A percentile compares a stretch with the other conserved stretches of the same genome.
Conservation (phyloP, 2,888 invertebrate genomes). For the Cryptosula pallasiana region DNA sequence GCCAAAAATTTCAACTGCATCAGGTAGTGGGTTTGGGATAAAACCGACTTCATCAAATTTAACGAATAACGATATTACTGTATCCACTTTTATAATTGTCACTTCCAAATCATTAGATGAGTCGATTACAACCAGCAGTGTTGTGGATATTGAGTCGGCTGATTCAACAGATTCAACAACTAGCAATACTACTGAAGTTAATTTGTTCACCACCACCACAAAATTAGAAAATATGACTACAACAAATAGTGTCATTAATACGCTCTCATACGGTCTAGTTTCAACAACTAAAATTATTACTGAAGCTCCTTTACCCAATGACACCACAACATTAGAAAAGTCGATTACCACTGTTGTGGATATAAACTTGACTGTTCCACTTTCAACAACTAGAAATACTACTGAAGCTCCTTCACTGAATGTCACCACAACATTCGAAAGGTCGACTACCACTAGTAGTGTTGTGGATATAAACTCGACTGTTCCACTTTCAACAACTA, state of each 20-base stretch:
- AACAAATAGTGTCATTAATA: too few species aligned
- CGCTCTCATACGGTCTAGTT: too few species aligned
- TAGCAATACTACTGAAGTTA: too few species aligned
- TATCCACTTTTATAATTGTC: not conserved
- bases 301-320: too few species aligned
- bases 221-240: not conserved
- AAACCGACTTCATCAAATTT: not conserved
- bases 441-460: not conserved
- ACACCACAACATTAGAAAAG: too few species aligned
- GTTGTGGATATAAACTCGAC: not conserved
- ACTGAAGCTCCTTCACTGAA: not conserved
- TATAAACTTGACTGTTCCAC: too few species aligned
- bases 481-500: not conserved
- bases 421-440: not conserved
- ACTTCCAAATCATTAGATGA: not conserved
- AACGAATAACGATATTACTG: not conserved
- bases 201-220: not conserved
- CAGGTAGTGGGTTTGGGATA: not conserved
- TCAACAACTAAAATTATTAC: too few species aligned
- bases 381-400: not conserved
- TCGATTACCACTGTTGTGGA: too few species aligned
- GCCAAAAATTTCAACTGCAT: not conserved
- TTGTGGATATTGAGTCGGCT: not conserved
- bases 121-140: not conserved
- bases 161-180: not conserved